Conservation (phyloP, 1,140 invertebrate genomes). For the Bombus polaris region DNA sequence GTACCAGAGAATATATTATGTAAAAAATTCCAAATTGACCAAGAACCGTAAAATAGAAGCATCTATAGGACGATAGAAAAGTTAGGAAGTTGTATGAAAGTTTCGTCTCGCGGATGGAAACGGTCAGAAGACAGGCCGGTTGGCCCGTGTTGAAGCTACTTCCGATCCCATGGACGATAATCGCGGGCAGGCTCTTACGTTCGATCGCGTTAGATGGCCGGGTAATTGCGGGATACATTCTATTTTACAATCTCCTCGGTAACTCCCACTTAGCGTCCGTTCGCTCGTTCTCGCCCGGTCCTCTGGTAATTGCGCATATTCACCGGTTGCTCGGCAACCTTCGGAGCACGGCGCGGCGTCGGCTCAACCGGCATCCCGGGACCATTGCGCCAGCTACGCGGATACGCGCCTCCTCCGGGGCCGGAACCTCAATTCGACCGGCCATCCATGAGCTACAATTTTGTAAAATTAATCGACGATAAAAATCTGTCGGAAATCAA, state of each 20-base stretch:
- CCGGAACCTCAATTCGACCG: background rate
- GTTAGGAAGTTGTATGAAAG: background rate
- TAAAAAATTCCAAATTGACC: background rate
- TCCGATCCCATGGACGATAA: constrained; percentile 5
- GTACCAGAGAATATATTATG: background rate
- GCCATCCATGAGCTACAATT: background rate
- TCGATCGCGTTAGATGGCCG: constrained; percentile 42
- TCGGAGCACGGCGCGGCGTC: constrained; percentile 7
- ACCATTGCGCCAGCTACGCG: constrained; percentile 6
- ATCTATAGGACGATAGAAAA: background rate
- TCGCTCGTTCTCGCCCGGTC: constrained; percentile 45
- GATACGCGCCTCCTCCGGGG: background rate
- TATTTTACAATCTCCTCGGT: constrained; percentile 47
- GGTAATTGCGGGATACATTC: constrained; percentile 49
- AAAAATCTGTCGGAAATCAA: too few species aligned
- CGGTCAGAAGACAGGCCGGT: background rate
- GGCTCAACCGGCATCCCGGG: constrained; percentile 30
- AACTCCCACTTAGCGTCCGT: constrained; percentile 38
- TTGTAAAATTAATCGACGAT: too few species aligned
- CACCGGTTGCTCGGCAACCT: constrained; percentile 52
- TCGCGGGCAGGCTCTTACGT: constrained; percentile 12
- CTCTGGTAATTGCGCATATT: constrained; percentile 51
- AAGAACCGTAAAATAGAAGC: background rate
- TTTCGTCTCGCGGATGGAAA: background rate
- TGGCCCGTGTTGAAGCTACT: background rate